Percentiles rank a stretch among this genome's conserved stretches.
phyloP scores from a whole-genome alignment of 2,113 vertebrate species.

The Heptranchias perlo region DNA sequence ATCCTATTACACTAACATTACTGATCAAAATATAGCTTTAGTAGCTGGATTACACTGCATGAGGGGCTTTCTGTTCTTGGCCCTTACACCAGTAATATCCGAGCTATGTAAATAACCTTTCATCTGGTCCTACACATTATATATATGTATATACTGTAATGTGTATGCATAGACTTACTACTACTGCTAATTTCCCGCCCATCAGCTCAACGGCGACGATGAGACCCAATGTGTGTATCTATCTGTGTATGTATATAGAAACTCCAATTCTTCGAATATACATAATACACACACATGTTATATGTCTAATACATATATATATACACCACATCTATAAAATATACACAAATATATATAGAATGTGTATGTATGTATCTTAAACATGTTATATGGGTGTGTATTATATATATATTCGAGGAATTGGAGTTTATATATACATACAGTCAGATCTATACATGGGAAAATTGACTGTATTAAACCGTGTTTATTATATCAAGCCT shows the following conservation, averaged over 20 bases:
- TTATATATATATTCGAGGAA: not conserved
- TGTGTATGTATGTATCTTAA: not conserved
- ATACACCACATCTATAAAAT: not conserved
- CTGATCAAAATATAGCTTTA: not conserved
- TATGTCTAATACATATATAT: not conserved
- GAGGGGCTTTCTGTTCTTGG: not conserved
- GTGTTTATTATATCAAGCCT: not conserved
- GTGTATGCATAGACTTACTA: not conserved
- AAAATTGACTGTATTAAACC: too few species aligned
- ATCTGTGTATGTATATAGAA: not conserved
- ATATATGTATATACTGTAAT: not conserved
- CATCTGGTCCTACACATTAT: not conserved
- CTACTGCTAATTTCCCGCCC: not conserved
- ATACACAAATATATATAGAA: not conserved
- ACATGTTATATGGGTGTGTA: not conserved
- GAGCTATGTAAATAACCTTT: not conserved
- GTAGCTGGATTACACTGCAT: not conserved
- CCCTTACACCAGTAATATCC: not conserved
- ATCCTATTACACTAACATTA: not conserved
- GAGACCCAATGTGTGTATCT: not conserved
- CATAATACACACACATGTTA: not conserved
- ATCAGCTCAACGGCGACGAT: not conserved
- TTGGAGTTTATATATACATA: not conserved
- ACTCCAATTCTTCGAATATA: not conserved
- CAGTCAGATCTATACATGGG: too few species aligned